Evolutionary conservation across 2,797 vertebrate species (phyloP).

Genomic region (Graptemys geographica): DNA sequence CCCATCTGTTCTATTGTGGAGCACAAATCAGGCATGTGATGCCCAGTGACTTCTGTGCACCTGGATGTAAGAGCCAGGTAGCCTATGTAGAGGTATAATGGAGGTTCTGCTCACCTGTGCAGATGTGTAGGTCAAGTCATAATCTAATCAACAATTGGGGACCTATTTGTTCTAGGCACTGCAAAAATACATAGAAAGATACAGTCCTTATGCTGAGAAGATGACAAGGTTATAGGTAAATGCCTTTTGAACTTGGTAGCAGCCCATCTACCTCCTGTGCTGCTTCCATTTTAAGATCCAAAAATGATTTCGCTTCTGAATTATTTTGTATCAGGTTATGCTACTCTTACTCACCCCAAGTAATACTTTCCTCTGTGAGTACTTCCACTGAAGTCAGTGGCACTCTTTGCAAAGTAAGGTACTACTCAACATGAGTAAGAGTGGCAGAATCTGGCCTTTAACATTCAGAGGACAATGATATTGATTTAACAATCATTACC

Average conservation of each 20-base stretch:
- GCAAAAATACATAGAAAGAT: background rate
- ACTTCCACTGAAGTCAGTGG: background rate
- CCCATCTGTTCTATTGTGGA: background rate
- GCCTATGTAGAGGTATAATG: accelerated
- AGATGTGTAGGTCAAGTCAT: background rate
- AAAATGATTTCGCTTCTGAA: background rate
- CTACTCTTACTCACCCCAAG: background rate
- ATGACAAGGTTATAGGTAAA: background rate
- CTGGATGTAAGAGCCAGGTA: background rate
- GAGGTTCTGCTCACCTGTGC: background rate
- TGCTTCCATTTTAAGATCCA: background rate
- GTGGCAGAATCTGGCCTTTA: background rate
- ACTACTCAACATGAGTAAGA: background rate
- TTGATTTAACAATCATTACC: background rate
- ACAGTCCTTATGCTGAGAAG: accelerated
- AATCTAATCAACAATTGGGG: background rate
- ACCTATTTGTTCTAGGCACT: background rate
- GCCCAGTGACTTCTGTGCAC: background rate
- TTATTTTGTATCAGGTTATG: background rate
- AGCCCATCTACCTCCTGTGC: background rate
- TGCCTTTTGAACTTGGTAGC: background rate
- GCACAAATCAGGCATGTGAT: background rate
- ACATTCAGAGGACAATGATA: background rate
- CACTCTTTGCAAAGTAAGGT: background rate
- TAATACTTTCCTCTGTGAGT: background rate